Evolutionary conservation across 2,888 invertebrate genomes (phyloP), one percentile per base, ranked within the genome.

Genomic region (Portevinia maculata): DNA sequence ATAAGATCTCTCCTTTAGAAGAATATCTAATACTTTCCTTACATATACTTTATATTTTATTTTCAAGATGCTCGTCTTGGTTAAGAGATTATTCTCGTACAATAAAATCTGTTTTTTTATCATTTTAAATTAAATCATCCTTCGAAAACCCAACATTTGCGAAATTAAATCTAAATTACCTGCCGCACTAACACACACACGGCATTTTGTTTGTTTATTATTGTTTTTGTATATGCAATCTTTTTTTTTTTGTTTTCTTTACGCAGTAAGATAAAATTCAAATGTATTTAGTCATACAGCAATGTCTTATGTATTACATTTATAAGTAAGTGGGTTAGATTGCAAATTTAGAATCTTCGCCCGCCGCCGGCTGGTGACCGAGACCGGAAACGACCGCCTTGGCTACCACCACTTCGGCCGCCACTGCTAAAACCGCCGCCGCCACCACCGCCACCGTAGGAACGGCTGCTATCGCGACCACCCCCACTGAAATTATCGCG

Each of bases 341-440:
- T 64, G 64, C 64, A 71, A 37, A 39, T 71, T 81, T 83, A 83
- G 62, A 83, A 83, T 78, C 83, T 76, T 78, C 89, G 87, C 78
- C 87, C 87, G 84, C 87, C 88, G 84, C 87, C 88, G 81, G 87
- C 88, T 41, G 90, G 90, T 60, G 90, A 90, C 69, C 90, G 88
- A 70, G 89, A 90, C 73, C 90, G 86, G 85, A 89, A 90, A 65
- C 89, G 89, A 71, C 90, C 88, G 79, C 89, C 87, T 69, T 88
- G 88, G 70, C 89, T 86, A 24, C 91, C 91, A 85, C 91, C 90
- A 81, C 89, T 90, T 78, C 91, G 91, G 83, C 92, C 91, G 60
- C 87, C 86, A 70, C 86, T 88, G 89, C 92, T 92, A 62, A 83
- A 83, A 89, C 92, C 92, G 89, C 92, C 92, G 87, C 91, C 92